Evolutionary conservation across 2,888 invertebrate species (phyloP).

Genomic region (Xanthia icteritia): DNA sequence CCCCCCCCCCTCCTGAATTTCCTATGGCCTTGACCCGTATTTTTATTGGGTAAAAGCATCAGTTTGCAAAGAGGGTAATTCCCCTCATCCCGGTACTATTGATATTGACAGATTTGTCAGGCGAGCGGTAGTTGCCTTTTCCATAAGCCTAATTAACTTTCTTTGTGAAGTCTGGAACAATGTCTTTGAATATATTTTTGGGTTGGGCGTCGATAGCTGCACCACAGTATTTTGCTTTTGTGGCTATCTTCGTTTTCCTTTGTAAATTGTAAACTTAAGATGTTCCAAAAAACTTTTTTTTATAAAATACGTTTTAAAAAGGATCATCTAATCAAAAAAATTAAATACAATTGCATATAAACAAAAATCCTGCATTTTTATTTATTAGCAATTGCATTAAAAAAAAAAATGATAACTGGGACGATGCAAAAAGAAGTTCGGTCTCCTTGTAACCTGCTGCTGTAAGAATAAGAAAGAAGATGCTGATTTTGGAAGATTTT

Average conservation of each 20-base stretch:
- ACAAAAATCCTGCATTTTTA: too few relatives aligned
- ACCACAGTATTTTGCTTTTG: too few relatives aligned
- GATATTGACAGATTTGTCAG: slow-evolving; percentile 36
- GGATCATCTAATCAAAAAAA: background rate
- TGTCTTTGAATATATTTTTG: too few relatives aligned
- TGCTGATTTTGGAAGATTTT: background rate
- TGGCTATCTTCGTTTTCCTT: too few relatives aligned
- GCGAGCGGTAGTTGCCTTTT: background rate
- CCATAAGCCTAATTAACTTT: too few relatives aligned
- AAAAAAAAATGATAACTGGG: background rate
- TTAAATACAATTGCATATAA: too few relatives aligned
- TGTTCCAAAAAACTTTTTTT: too few relatives aligned
- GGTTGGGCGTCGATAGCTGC: too few relatives aligned
- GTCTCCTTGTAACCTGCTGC: background rate
- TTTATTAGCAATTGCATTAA: background rate
- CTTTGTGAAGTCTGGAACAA: too few relatives aligned
- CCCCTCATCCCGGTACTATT: slow-evolving; percentile 26
- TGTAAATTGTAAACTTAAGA: too few relatives aligned
- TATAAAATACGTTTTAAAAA: background rate
- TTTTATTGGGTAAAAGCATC: slow-evolving; percentile 24
- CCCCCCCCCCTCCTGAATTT: background rate
- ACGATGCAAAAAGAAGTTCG: background rate
- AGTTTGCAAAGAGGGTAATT: slow-evolving; percentile 16
- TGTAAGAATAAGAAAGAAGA: background rate
- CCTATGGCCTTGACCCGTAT: background rate